Conservation (phyloP, 2,113 vertebrate genomes). For the Acrocephalus kingi region DNA sequence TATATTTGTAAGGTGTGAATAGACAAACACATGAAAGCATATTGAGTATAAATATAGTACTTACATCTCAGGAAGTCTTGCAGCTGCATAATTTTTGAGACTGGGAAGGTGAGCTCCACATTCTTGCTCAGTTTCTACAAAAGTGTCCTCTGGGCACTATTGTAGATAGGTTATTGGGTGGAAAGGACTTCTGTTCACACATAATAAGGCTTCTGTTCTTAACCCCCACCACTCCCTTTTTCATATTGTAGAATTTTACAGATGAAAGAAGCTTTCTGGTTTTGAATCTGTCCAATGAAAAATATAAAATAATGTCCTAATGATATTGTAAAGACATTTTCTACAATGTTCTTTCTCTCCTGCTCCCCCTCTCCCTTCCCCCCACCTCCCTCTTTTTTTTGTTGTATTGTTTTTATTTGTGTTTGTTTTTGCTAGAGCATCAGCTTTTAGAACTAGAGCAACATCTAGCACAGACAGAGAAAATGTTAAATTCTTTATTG, state of each 20-base stretch:
- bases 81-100: background rate
- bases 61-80: background rate
- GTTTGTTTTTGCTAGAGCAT: constrained; percentile 72
- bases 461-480: constrained; percentile 86
- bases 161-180: background rate
- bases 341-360: background rate
- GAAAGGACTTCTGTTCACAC: background rate
- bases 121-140: background rate
- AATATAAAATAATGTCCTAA: background rate
- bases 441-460: constrained; percentile 88
- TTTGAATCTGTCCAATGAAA: background rate
- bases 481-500: constrained; percentile 90
- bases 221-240: background rate
- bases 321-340: background rate
- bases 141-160: background rate
- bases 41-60: background rate
- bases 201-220: background rate
- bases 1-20: background rate
- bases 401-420: background rate
- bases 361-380: accelerated
- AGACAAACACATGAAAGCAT: background rate
- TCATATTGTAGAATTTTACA: background rate
- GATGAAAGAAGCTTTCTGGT: background rate
- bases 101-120: background rate
- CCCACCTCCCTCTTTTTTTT: background rate